Evolutionary conservation across 2,888 invertebrate genomes (phyloP).

Genomic region (Hemithea aestivaria): DNA sequence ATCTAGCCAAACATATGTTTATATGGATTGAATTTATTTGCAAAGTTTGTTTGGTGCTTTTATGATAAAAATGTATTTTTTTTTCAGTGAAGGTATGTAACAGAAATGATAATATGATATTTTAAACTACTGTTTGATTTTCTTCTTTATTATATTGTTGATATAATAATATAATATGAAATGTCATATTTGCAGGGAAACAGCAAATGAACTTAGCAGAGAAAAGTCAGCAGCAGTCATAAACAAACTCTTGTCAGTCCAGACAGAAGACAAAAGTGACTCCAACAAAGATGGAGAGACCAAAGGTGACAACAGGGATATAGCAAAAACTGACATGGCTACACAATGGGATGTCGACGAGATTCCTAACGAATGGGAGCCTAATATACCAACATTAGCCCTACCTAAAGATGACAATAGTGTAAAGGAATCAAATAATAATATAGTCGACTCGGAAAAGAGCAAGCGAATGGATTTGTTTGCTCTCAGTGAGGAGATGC

Average conservation of each 20-base stretch:
- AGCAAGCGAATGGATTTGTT: slow-evolving; percentile 56
- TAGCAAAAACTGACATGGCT: slow-evolving; percentile 52
- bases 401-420: slow-evolving; percentile 50
- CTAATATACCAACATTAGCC: slow-evolving; percentile 45
- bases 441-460: slow-evolving; percentile 40
- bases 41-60: no score
- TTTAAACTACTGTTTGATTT: no score
- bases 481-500: slow-evolving; percentile 71
- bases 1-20: no score
- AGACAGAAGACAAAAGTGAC: slow-evolving; percentile 19
- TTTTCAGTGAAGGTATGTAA: no score
- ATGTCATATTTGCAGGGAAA: slow-evolving; percentile 48
- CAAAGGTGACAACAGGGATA: slow-evolving; percentile 19
- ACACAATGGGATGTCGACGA: slow-evolving; percentile 61
- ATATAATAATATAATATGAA: neutral
- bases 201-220: slow-evolving; percentile 64
- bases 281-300: slow-evolving; percentile 22
- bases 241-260: slow-evolving; percentile 36
- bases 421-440: slow-evolving; percentile 40
- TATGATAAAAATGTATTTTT: no score
- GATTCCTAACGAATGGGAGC: slow-evolving; percentile 52
- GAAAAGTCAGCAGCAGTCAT: slow-evolving; percentile 50
- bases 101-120: no score
- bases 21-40: no score
- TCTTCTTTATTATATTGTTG: no score